These are phyloP conservation scores for Dryobates pubescens DNA, from an alignment of 2,797 vertebrate genomes.

Conservation along the genomic window DNA sequence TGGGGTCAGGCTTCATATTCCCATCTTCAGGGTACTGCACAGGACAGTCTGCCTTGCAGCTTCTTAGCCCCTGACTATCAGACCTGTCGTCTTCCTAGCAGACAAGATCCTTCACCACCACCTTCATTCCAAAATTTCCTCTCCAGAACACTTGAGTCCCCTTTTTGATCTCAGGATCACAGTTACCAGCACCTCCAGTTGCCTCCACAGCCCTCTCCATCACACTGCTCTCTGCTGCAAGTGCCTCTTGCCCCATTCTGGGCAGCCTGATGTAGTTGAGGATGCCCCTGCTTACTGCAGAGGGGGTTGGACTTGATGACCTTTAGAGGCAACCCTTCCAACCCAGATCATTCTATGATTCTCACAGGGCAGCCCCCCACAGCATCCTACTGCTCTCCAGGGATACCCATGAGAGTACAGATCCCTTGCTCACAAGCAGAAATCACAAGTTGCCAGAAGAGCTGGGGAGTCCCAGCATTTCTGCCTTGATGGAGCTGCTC, in stretches of 20 bases:
- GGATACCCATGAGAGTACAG: neutral
- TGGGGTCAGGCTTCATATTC: neutral
- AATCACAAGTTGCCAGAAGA: neutral
- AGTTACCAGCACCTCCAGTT: neutral
- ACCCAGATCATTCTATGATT: too few species aligned
- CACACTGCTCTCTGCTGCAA: neutral
- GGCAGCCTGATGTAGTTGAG: too few species aligned
- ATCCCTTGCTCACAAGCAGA: neutral
- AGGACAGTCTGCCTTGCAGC: neutral
- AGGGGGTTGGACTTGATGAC: too few species aligned
- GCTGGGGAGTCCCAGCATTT: neutral
- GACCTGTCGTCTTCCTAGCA: neutral
- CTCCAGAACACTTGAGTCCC: neutral
- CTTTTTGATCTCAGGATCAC: neutral
- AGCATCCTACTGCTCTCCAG: neutral
- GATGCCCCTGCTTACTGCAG: too few species aligned
- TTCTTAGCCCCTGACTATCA: neutral
- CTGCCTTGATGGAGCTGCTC: neutral
- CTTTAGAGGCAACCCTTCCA: too few species aligned
- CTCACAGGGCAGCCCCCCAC: accelerated
- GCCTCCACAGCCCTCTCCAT: neutral
- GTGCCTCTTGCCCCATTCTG: neutral
- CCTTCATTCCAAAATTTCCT: neutral
- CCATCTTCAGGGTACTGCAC: neutral
- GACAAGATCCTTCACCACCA: neutral